phyloP scores from a whole-genome alignment of 1,140 invertebrate genomes.

The Heliothis subflexa region DNA sequence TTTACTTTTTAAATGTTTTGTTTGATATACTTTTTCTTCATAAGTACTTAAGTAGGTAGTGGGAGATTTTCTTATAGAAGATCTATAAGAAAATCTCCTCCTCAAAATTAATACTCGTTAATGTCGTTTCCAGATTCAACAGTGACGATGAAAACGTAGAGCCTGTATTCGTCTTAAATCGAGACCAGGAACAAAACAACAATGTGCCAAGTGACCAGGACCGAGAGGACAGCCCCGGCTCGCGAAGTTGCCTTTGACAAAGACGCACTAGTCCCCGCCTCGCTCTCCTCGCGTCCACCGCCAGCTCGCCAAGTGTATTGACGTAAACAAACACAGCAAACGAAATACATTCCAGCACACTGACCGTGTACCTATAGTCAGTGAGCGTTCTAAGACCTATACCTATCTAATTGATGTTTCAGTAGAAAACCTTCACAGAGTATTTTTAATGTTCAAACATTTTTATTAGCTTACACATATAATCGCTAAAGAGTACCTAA shows the following conservation, averaged over 20 bases:
- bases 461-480: neutral
- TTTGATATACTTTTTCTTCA: too few relatives aligned
- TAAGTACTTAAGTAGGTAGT: neutral
- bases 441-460: constrained; percentile 5
- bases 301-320: constrained; percentile 18
- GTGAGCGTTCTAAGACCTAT: neutral
- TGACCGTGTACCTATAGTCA: neutral
- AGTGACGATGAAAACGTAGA: constrained; percentile 76
- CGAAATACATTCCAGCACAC: neutral
- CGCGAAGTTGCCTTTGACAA: constrained; percentile 62
- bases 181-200: constrained; percentile 77
- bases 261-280: constrained; percentile 45
- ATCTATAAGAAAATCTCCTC: too few relatives aligned
- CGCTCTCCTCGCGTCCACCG: constrained; percentile 31
- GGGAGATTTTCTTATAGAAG: neutral
- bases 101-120: neutral
- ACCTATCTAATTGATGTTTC: neutral
- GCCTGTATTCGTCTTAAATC: constrained; percentile 73
- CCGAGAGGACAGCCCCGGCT: constrained; percentile 53
- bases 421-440: neutral
- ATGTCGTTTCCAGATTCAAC: constrained; percentile 68
- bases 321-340: constrained; percentile 17
- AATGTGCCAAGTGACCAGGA: constrained; percentile 67
- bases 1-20: neutral
- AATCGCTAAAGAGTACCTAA: neutral